Evolutionary conservation across 2,888 invertebrate genomes (phyloP), one percentile per base, ranked within the genome.

Genomic region (Pheosia gnoma): DNA sequence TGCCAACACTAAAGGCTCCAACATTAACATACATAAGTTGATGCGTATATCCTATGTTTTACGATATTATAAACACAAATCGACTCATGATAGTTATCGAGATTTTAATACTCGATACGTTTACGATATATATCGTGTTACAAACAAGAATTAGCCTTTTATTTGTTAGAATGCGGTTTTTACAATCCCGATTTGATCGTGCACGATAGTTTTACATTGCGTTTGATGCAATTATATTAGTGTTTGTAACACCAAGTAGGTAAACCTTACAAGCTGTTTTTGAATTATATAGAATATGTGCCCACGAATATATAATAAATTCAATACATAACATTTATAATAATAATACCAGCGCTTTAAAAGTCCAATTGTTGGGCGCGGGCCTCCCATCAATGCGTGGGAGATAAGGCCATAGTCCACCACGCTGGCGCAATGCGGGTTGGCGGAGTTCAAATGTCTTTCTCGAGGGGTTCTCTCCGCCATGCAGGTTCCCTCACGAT

Each of bases 61-160:
- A 78, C 67, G 68, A 72, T 67, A 70, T 66, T 70, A 71, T 72
- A 72, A 75, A 78, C 61, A 54, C 63, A 62, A 58, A 61, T 55
- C 63, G 72, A 72, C 65, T 57, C 49, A 39, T 61, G 68, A 74
- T 68, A 57, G 66, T 68, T 60, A 66, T 70, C 71, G 60, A 62
- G 45, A 66, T 72, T 63, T 69, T 77, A 70, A 71, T 68, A 74
- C 68, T 58, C 38, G 62, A 64, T 62, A 72, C 69, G 57, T 64
- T 43, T 54, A 25, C 39, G 62, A 57, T 61, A 55, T 25, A 56
- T 11, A 54, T 66, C 58, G 60, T 60, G 66, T 66, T 58, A 52
- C 45, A 45, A 47, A 60, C 38, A 38, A 38, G 11, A 25, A 51
- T 51, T 25, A 4, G 25, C 51, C 25, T 51, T 51, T 51, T 51